phyloP scores from a whole-genome alignment of 1,140 invertebrate species.

The Bradynema listronoti region DNA sequence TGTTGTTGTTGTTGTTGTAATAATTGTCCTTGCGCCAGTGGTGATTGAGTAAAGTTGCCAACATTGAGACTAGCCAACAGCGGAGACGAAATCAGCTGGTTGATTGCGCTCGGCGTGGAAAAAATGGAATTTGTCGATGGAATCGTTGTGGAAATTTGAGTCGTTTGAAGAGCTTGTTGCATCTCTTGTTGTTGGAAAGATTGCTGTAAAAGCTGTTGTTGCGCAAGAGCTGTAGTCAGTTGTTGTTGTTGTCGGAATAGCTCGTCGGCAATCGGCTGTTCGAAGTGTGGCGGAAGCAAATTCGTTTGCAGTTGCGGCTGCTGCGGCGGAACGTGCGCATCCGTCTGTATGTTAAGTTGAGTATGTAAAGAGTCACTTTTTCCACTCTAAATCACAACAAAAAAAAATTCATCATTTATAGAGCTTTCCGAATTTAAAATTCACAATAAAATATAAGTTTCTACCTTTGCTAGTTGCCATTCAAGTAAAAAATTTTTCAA shows the following conservation, averaged over 20 bases:
- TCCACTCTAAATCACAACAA: too few species aligned
- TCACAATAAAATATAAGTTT: too few species aligned
- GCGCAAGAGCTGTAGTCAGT: not conserved
- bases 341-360: constrained; percentile 11
- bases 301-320: constrained; percentile 12
- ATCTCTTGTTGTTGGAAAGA: not conserved
- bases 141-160: not conserved
- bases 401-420: too few species aligned
- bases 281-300: too few species aligned
- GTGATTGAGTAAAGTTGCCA: too few species aligned
- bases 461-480: too few species aligned
- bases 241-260: constrained; percentile 7
- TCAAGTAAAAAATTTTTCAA: too few species aligned
- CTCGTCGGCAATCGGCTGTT: too few species aligned
- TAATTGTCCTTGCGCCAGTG: too few species aligned
- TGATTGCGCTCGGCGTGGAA: not conserved
- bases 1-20: constrained; percentile 15
- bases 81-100: not conserved
- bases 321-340: constrained; percentile 15
- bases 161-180: not conserved
- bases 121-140: not conserved
- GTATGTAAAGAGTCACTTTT: constrained; percentile 7
- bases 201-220: constrained; percentile 6
- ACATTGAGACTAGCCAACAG: not conserved
- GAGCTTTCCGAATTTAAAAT: too few species aligned